phyloP scores from a whole-genome alignment of 2,888 invertebrate genomes.

The Acleris cristana region DNA sequence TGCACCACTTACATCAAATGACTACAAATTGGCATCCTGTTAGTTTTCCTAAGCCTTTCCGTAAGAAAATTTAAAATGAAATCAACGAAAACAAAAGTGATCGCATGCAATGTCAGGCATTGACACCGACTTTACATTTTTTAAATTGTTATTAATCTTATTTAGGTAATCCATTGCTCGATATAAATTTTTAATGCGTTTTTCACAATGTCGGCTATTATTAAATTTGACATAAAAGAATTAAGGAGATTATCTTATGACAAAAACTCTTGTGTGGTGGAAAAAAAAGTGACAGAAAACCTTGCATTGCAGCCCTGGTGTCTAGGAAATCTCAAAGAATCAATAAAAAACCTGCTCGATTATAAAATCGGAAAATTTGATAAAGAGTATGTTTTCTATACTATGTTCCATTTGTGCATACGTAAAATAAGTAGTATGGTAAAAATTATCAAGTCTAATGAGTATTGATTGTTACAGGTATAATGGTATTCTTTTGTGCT shows the following conservation, averaged over 20 bases:
- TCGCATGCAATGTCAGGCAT: conserved; percentile 23
- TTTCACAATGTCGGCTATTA: conserved; percentile 72
- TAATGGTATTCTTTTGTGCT: conserved; percentile 87
- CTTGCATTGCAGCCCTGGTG: conserved; percentile 86
- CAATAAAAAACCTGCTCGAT: conserved; percentile 84
- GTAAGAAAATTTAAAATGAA: background rate
- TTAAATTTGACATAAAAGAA: conserved; percentile 81
- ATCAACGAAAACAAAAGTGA: conserved; percentile 32
- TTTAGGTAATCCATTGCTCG: conserved; percentile 23
- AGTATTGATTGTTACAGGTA: conserved; percentile 75
- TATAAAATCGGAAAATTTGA: conserved; percentile 85
- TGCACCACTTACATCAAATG: too few species aligned
- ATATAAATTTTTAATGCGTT: conserved; percentile 22
- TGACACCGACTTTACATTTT: conserved; percentile 21
- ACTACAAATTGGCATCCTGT: background rate
- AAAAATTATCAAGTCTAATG: too few species aligned
- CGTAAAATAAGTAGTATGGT: too few species aligned
- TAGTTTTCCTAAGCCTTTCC: background rate
- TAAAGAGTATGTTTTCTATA: conserved; percentile 78
- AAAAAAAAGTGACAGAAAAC: conserved; percentile 82
- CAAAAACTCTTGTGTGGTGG: conserved; percentile 83
- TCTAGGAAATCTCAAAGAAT: conserved; percentile 82
- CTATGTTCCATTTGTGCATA: background rate
- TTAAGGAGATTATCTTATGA: conserved; percentile 80
- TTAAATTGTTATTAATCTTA: conserved; percentile 16